Evolutionary conservation across 2,797 vertebrate genomes (phyloP).

Genomic region (Propithecus perrieri): DNA sequence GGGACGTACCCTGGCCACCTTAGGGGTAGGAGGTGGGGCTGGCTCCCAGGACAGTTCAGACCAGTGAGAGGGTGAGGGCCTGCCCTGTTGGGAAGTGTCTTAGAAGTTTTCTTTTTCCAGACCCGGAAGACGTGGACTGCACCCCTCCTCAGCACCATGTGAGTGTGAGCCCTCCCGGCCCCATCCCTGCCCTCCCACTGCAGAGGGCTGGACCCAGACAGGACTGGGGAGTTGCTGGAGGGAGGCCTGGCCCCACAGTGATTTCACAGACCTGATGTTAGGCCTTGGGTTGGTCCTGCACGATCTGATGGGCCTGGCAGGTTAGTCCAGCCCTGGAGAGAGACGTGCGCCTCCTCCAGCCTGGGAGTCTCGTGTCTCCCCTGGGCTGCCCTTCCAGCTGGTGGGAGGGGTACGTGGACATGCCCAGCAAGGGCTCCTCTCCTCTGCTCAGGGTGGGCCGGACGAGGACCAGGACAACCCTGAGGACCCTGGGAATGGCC

Average conservation of each 20-base stretch:
- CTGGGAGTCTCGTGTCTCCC: neutral
- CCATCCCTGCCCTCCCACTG: neutral
- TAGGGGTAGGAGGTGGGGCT: neutral
- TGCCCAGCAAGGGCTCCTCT: neutral
- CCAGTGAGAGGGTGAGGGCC: neutral
- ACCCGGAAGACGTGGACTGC: slow-evolving; percentile 96
- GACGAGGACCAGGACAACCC: slow-evolving; percentile 38
- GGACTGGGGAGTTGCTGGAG: neutral
- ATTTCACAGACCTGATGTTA: neutral
- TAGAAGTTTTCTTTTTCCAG: slow-evolving; percentile 81
- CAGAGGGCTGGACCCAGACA: neutral
- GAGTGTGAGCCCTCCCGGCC: slow-evolving; percentile 66
- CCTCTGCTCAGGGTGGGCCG: slow-evolving; percentile 2
- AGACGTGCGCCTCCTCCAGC: fast-evolving
- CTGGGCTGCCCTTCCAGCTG: neutral
- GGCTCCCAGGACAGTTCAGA: neutral
- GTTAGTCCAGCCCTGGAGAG: neutral
- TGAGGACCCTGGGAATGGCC: slow-evolving; percentile 5
- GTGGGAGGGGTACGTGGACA: neutral
- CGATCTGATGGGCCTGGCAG: neutral
- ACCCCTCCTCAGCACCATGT: slow-evolving; percentile 90
- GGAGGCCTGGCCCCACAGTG: neutral
- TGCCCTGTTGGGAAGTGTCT: neutral
- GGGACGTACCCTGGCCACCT: neutral
- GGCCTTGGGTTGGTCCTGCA: neutral